Base-by-base conservation (phyloP, 1,140 invertebrate genomes). In the Heliconius hewitsoni region DNA sequence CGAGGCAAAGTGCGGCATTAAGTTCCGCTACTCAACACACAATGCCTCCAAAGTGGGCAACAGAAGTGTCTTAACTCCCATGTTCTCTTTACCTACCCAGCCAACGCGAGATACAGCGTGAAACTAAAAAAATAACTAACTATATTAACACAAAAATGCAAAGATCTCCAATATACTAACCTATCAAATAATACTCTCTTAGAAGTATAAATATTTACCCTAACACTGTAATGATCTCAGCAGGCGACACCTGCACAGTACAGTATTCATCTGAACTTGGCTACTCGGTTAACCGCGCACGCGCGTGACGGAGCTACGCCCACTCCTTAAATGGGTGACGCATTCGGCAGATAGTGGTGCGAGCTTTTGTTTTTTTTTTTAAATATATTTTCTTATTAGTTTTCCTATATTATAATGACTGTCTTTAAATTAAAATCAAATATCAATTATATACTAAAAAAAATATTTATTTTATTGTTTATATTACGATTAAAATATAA, bases 221-320 rank as follows among this genome's bases (percentile, higher is more conserved):
- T 30, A 52, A 55, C 50, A 74, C 75, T 74, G 9, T 71, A 46
- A 74, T 75, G 73, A 72, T 77, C 50, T 50, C 50, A 66, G 52
- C 55, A 72, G 42, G 37, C 52, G 73, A 77, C 84, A 83, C 84
- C 82, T 85, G 82, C 75, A 9, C 55, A 57, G 80, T 76, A 70
- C 71, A 23, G 73, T 18, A 27, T 66, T 50, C 70, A 46, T 42
- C 60, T 82, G 74, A 66, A 39, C 50, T 57, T 23, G 77, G 72
- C 77, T 77, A 77, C 73, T 81, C 66, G 74, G n/a, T 9, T 1
- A 3, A n/a, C 66, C 79, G 84, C 85, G 85, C 85, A 86, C 73
- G 86, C 84, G 83, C 83, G 52, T 57, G 23, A 75, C 50, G 78
- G 46, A 81, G 83, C 81, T 80, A 84, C 85, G 85, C 86, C 86